Base-by-base conservation (phyloP, 2,797 vertebrate genomes). In the Characodon lateralis region DNA sequence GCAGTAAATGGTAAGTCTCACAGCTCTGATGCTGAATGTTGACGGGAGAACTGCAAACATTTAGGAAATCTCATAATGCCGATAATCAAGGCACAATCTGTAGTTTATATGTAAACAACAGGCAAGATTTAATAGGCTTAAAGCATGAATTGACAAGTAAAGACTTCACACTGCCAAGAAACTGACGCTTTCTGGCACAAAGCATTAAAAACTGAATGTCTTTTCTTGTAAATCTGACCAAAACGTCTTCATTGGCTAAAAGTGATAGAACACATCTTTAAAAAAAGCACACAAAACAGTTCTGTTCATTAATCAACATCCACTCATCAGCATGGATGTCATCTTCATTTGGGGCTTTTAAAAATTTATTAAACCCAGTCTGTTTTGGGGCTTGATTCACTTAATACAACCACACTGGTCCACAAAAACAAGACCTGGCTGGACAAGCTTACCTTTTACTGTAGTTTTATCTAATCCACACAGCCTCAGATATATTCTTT, bases 31-130 rank as follows among this genome's bases (percentile, higher is more conserved):
- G 53, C 55, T 65, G 16, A 75, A 72, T 75, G 35, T 26, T 0
- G 5, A 69, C 13, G 14, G 53, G 24, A 72, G 8, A 14, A 39
- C 24, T 61, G 41, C 28, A 61, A 35, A 20, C 56, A 66, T 20
- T 39, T 65, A 28, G 39, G 14, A 72, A 74, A 59, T 50, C 24
- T 48, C 14, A 61, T 8, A 65, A 6, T 5, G 28, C 50, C 1
- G 39, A 50, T 69, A 51, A 74, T 77, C 72, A 89, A 88, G 81
- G 77, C 88, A 87, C 79, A 74, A 69, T 69, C 46, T 1, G 2
- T 46, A 39, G 76, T 31, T 9, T 13, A 77, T 56, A 50, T 66
- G 13, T 76, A 82, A 83, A 85, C 39, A 31, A 59, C 48, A 14
- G 1, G 13, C 59, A 31, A 68, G 16, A 55, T 51, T 13, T 13